These are phyloP conservation scores for Glaucomys volans DNA, from an alignment of 2,113 vertebrate species.

Conservation along the genomic window DNA sequence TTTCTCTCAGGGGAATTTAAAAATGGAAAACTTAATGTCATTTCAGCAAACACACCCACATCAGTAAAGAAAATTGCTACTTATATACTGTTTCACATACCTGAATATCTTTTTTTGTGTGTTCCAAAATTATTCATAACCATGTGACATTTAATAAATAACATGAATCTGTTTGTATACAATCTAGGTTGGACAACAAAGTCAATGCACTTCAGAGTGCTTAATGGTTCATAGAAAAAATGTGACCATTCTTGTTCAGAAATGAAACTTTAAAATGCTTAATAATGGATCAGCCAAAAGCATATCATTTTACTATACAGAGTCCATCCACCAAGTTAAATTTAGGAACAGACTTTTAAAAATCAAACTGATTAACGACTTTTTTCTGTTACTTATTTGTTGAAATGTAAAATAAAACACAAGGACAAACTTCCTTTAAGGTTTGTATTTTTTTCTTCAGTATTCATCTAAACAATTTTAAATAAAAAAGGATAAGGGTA, in stretches of 20 bases:
- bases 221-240: constrained; percentile 47
- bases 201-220: neutral
- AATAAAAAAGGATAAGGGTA: constrained; percentile 26
- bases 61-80: neutral
- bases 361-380: constrained; percentile 55
- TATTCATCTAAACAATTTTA: constrained; percentile 36
- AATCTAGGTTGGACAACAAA: constrained; percentile 19
- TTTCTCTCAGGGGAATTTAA: neutral
- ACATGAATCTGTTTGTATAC: neutral
- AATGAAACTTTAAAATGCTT: constrained; percentile 65
- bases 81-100: neutral
- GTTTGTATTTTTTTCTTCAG: constrained; percentile 57
- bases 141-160: neutral
- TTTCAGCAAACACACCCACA: constrained; percentile 20
- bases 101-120: constrained; percentile 39
- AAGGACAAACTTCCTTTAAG: constrained; percentile 33
- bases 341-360: constrained; percentile 52
- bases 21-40: neutral
- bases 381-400: constrained; percentile 30
- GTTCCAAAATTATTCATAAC: constrained; percentile 62
- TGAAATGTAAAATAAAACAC: constrained; percentile 56
- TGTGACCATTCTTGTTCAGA: neutral
- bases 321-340: constrained; percentile 51
- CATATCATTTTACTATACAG: constrained; percentile 67
- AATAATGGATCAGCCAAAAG: constrained; percentile 57